These are phyloP conservation scores for Diadumene lineata DNA, from an alignment of 92 coral and sea anemone genomes.

Conservation along the genomic window DNA sequence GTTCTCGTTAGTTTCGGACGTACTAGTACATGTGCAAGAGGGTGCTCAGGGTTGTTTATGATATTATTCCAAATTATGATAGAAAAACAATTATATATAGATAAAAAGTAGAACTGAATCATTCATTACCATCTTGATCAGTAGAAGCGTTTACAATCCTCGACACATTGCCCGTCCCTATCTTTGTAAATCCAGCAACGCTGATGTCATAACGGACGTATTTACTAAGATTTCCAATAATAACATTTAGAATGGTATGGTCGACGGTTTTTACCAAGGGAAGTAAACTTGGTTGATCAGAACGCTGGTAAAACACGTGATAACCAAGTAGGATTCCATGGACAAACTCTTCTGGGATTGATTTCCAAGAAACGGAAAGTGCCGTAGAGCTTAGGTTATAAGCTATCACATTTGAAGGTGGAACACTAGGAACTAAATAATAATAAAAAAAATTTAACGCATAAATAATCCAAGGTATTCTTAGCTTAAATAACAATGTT, in stretches of 20 bases:
- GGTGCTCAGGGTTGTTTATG: too few relatives aligned
- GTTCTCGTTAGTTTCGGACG: too few relatives aligned
- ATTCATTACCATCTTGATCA: neutral
- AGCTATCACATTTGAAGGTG: slow-evolving; percentile 45
- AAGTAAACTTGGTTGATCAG: slow-evolving; percentile 1
- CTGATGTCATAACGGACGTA: slow-evolving; percentile 39
- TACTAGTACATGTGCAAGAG: too few relatives aligned
- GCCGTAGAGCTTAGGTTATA: slow-evolving; percentile 43
- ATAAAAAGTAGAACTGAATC: too few relatives aligned
- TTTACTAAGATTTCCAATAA: slow-evolving; percentile 42
- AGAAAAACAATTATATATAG: too few relatives aligned
- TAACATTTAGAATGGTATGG: slow-evolving; percentile 24
- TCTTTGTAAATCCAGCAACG: slow-evolving; percentile 59
- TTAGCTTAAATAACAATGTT: too few relatives aligned
- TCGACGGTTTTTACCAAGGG: slow-evolving; percentile 22
- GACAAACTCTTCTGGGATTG: slow-evolving; percentile 35
- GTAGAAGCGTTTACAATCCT: slow-evolving; percentile 14
- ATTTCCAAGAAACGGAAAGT: slow-evolving; percentile 56
- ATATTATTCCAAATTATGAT: too few relatives aligned
- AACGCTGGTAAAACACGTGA: slow-evolving; percentile 51
- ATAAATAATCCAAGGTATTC: neutral
- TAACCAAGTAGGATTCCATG: slow-evolving; percentile 58
- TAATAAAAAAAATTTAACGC: neutral
- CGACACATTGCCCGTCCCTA: slow-evolving; percentile 58
- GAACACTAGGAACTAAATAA: slow-evolving; percentile 40